Base-by-base conservation (phyloP, 2,113 vertebrate species). In the Eublepharis macularius region DNA sequence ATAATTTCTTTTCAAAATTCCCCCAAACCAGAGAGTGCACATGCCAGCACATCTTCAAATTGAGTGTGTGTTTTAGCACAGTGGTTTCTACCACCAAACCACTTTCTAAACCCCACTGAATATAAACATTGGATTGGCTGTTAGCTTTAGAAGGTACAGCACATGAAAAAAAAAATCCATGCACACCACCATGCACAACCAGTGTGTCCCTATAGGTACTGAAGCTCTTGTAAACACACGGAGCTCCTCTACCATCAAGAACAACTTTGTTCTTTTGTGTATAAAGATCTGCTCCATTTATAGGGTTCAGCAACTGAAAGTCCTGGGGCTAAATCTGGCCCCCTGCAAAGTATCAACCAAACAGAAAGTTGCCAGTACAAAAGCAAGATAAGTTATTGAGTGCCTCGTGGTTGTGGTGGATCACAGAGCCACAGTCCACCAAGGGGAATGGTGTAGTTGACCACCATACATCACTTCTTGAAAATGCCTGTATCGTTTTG, bases 1-100 rank as follows among this genome's bases (percentile, higher is more conserved):
- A 63, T 9, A 84, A 66, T 3, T 34, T 16, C 47, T 66, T 79
- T n/a, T 54, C 34, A 57, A 90, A 87, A 90, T 21, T 34, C 6
- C 14, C 11, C n/a, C 8, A 0, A 70, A 87, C 57, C 16, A 60
- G 21, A 63, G 24, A 5, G 26, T 14, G 57, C 2, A 57, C 47
- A 41, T 12, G 2, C 79, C 63, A 36, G 1, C n/a, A 9, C 47
- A 69, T 74, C 70, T 81, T 9, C 76, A 24, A 34, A 49, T 70
- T 43, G 17, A 0, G 77, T 34, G 36, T 60, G 65, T 68, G 34
- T 41, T 0, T 36, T 70, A 43, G 63, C 4, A 7, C 45, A 73
- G 63, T 14, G 57, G 29, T 43, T 88, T 73, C 19, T 49, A 36
- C 49, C 1, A 0, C 1, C 6, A 69, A 69, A 26, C 39, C 49